phyloP scores from a whole-genome alignment of 2,888 invertebrate species.

The Drosophila koepferae region DNA sequence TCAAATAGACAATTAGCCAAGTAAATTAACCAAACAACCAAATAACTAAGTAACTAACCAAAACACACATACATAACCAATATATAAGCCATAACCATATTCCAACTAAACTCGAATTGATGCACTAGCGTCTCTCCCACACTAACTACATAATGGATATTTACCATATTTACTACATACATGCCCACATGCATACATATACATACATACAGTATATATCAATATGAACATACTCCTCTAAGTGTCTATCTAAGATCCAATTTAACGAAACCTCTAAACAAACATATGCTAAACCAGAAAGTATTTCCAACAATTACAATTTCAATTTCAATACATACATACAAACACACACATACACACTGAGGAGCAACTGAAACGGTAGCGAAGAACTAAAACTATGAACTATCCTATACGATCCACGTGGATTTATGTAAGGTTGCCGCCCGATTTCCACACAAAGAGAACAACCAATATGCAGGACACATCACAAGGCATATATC shows the following conservation, averaged over 20 bases:
- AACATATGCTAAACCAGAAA: slow-evolving; percentile 17
- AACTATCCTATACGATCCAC: slow-evolving; percentile 12
- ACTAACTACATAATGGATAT: too few relatives aligned
- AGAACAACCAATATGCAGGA: not conserved
- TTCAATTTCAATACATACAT: slow-evolving; percentile 36
- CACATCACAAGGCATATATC: not conserved
- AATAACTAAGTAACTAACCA: not conserved
- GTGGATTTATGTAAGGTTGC: slow-evolving; percentile 19
- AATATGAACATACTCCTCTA: not conserved
- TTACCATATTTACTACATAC: not conserved
- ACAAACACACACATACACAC: slow-evolving; percentile 11
- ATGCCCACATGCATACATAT: not conserved
- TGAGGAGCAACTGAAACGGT: slow-evolving; percentile 15
- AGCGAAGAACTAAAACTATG: slow-evolving; percentile 22
- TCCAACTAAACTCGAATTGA: slow-evolving; percentile 10
- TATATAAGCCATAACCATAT: slow-evolving; percentile 13
- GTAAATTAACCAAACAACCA: slow-evolving; percentile 6
- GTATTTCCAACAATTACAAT: slow-evolving; percentile 29
- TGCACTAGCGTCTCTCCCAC: not conserved
- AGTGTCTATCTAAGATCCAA: slow-evolving; percentile 10
- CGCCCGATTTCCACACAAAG: slow-evolving; percentile 1
- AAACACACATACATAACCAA: not conserved
- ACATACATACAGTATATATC: not conserved
- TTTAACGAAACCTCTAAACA: not conserved
- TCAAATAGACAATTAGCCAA: slow-evolving; percentile 49